Evolutionary conservation across 2,888 invertebrate species (phyloP), one percentile per base, ranked within the genome.

Genomic region (Leuctra nigra): DNA sequence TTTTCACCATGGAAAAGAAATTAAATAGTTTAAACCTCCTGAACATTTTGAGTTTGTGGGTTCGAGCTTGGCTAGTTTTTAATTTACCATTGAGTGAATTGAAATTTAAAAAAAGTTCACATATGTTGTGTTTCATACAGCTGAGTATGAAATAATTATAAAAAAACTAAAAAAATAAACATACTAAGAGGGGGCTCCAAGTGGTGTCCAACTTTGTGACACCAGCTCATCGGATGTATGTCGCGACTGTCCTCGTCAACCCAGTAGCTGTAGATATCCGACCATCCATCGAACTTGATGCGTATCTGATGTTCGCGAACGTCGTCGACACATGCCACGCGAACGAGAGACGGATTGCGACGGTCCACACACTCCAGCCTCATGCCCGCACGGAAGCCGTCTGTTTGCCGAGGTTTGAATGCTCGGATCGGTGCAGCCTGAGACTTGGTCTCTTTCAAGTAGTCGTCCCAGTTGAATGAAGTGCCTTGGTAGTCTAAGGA

Each of bases 201-300:
- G 0, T 87, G 86, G 70, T 95, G 94, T 1, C 86, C 86, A 1
- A 93, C 93, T 73, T 89, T 89, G 61, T 83, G 78, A 69, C 93
- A 92, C 93, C 94, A 96, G 33, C 90, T 89, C 61, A 90, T 83
- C 1, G 95, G 95, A 75, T 95, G 93, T 65, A 96, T 80, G 71
- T 95, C 92, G 0, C 87, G 81, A 62, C 83, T 86, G 72, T 95
- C 93, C 70, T 94, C 94, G 67, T 94, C 93, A 57, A 92, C 75
- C 91, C 92, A 93, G 70, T 85, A 89, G 61, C 88, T 83, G 68
- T 92, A 86, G 62, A 83, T 80, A 65, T 82, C 82, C 1, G 87
- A 84, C 91, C 94, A 95, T 14, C 93, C 92, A 71, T 94, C 94
- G 72, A 91, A 91, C 66, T 88, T 82, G 53, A 96, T 81, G 62